These are phyloP conservation scores for Mimas tiliae DNA, from an alignment of 2,888 invertebrate genomes.

Conservation along the genomic window DNA sequence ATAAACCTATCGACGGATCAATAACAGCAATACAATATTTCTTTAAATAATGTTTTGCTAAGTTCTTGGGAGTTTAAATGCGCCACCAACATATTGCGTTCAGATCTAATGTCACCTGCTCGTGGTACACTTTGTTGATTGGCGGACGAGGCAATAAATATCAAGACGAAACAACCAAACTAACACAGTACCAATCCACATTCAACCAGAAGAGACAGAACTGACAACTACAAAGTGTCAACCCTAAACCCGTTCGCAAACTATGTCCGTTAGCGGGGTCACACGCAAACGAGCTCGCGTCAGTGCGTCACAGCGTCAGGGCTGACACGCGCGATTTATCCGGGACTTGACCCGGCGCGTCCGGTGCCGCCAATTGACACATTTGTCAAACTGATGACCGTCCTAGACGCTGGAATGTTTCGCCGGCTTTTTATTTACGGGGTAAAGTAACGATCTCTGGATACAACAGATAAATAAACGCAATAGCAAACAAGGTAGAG, in stretches of 20 bases:
- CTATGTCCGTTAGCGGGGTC: conserved; percentile 22
- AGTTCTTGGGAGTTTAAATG: no score
- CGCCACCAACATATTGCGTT: no score
- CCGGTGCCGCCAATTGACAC: conserved; percentile 68
- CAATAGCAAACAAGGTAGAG: neutral
- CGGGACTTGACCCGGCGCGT: conserved; percentile 54
- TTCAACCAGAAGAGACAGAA: neutral
- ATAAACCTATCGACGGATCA: neutral
- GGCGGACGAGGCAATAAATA: no score
- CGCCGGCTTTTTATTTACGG: conserved; percentile 36
- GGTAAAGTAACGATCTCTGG: neutral
- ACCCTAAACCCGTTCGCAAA: conserved; percentile 27
- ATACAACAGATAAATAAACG: neutral
- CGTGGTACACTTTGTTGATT: no score
- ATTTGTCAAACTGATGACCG: conserved; percentile 65
- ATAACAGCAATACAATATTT: neutral
- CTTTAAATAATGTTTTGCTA: neutral
- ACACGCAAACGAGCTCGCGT: conserved; percentile 39
- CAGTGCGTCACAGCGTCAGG: conserved; percentile 45
- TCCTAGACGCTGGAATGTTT: conserved; percentile 40
- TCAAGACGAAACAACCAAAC: neutral
- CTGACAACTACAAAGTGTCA: neutral
- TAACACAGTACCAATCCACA: neutral
- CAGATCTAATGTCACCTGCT: no score
- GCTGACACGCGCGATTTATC: conserved; percentile 63